Conservation (phyloP, 1,140 invertebrate species). For the Zaprionus kolodkinae region DNA sequence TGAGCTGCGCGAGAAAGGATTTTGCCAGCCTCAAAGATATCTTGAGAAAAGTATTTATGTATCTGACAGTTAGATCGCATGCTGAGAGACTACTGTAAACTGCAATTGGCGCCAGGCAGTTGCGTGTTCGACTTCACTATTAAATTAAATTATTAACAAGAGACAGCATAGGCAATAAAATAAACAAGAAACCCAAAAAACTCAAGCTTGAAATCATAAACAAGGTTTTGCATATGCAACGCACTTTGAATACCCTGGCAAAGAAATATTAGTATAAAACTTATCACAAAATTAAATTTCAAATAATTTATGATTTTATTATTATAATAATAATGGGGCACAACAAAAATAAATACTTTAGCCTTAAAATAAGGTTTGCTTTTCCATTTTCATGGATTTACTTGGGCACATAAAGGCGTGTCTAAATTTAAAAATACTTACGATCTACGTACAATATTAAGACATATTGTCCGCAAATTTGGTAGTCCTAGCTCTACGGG, state of each 20-base stretch:
- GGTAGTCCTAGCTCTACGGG: too few species aligned
- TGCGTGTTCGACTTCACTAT: conserved; percentile 54
- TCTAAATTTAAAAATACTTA: too few species aligned
- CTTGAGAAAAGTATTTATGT: conserved; percentile 40
- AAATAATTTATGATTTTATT: too few species aligned
- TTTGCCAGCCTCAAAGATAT: conserved; percentile 48
- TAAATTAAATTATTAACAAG: conserved; percentile 75
- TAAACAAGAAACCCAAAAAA: neutral
- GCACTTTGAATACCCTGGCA: conserved; percentile 33
- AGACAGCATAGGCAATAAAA: conserved; percentile 33
- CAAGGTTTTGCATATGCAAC: neutral
- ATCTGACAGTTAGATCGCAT: conserved; percentile 71
- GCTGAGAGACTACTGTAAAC: conserved; percentile 37
- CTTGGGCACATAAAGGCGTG: too few species aligned
- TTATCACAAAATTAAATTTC: too few species aligned
- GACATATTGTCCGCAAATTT: too few species aligned
- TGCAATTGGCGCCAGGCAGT: conserved; percentile 17
- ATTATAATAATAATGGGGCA: too few species aligned
- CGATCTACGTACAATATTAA: too few species aligned
- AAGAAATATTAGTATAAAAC: neutral
- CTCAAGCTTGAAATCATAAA: neutral
- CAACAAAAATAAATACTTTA: too few species aligned
- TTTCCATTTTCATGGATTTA: too few species aligned
- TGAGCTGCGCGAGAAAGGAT: conserved; percentile 53
- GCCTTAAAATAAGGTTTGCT: too few species aligned